A percentile compares a stretch with the other conserved stretches of the same genome.
Evolutionary conservation across 2,113 vertebrate species (phyloP).

Genomic region (Silurus asotus): DNA sequence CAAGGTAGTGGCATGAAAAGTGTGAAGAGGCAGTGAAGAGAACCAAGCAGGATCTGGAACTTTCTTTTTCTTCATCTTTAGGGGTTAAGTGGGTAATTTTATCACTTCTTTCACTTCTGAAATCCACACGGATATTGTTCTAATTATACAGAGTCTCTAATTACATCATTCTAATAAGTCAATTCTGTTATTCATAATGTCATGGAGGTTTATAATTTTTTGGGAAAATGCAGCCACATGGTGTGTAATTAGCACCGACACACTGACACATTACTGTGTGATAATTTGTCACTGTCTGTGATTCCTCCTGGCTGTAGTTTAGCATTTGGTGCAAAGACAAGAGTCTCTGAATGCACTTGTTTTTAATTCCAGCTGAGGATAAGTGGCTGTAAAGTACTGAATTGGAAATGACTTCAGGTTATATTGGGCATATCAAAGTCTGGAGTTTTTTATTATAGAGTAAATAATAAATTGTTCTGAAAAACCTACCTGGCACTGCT

Average conservation of each 20-base stretch:
- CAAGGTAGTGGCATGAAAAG: not conserved
- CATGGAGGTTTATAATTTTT: not conserved
- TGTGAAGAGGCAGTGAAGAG: not conserved
- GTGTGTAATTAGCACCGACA: constrained; percentile 16
- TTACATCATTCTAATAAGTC: constrained; percentile 1
- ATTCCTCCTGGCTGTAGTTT: not conserved
- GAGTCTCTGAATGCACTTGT: not conserved
- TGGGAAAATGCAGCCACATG: constrained; percentile 5
- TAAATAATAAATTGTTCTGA: constrained; percentile 6
- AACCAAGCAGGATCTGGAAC: not conserved
- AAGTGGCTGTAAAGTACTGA: constrained; percentile 6
- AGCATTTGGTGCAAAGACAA: not conserved
- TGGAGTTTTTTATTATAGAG: constrained; percentile 11
- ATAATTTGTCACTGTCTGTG: not conserved
- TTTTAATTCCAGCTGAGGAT: not conserved
- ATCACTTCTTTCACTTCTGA: not conserved
- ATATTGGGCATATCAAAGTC: not conserved
- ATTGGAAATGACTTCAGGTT: constrained; percentile 5
- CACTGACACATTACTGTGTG: constrained; percentile 1
- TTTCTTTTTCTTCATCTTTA: not conserved
- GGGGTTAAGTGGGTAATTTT: not conserved
- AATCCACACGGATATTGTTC: not conserved
- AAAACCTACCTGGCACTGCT: not conserved
- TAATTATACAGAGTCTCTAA: not conserved
- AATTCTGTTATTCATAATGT: not conserved